Conservation (phyloP, 2,797 vertebrate species). For the Alca torda region DNA sequence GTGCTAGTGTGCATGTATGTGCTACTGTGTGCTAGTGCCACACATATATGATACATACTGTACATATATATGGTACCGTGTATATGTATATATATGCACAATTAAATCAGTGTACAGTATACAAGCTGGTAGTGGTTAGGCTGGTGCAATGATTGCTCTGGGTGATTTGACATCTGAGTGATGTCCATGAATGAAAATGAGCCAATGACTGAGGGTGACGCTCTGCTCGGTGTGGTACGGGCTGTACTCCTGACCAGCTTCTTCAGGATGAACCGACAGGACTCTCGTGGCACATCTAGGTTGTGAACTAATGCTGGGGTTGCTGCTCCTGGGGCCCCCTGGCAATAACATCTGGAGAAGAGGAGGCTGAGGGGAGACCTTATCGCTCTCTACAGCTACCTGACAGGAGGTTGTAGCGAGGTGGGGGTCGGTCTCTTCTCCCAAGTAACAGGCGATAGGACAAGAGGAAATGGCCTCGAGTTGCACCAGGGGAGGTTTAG, state of each 20-base stretch:
- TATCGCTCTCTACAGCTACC: not conserved
- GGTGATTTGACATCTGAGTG: not conserved
- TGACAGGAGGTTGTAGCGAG: not conserved
- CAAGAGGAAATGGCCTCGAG: not conserved
- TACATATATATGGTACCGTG: rapidly evolving
- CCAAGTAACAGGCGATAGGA: not conserved
- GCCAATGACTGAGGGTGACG: not conserved
- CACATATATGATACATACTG: rapidly evolving
- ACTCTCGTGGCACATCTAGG: rapidly evolving
- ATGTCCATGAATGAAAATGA: not conserved
- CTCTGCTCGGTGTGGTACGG: rapidly evolving
- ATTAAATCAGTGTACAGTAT: rapidly evolving
- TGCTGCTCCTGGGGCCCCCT: not conserved
- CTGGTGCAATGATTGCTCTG: not conserved
- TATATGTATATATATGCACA: rapidly evolving
- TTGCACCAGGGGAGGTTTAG: not conserved
- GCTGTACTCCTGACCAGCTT: rapidly evolving
- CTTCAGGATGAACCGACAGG: rapidly evolving
- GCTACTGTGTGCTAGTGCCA: not conserved
- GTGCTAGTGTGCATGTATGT: rapidly evolving
- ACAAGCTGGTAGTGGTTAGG: not conserved
- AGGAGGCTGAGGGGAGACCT: not conserved
- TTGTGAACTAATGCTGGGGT: not conserved
- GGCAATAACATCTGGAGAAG: not conserved
- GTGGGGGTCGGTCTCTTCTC: not conserved